A percentile compares a stretch with the other conserved stretches of the same genome.
Evolutionary conservation across 2,797 vertebrate genomes (phyloP).

Genomic region (Labroides dimidiatus): DNA sequence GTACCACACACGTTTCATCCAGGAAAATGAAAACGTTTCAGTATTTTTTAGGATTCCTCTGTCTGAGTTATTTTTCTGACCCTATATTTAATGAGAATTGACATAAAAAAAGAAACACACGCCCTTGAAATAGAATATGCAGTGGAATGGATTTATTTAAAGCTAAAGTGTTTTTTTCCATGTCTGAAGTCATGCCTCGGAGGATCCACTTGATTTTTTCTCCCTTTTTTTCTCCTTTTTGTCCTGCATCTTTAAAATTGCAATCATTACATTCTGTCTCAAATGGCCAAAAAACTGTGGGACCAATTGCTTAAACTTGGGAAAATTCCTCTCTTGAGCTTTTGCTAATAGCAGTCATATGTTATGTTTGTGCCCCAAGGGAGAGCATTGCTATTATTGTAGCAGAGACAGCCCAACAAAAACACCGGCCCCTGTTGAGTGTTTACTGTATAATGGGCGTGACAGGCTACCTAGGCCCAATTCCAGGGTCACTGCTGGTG

Average conservation of each 20-base stretch:
- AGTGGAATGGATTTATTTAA: conserved; percentile 35
- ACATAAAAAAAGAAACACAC: conserved; percentile 63
- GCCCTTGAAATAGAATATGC: conserved; percentile 54
- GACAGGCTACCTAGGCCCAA: conserved; percentile 70
- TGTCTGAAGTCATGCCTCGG: conserved; percentile 34
- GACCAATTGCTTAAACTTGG: conserved; percentile 65
- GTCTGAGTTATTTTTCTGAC: conserved; percentile 29
- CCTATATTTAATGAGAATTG: conserved; percentile 33
- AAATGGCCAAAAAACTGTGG: conserved; percentile 46
- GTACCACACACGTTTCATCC: neutral
- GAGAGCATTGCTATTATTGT: conserved; percentile 68
- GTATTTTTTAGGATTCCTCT: conserved; percentile 21
- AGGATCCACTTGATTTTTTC: conserved; percentile 29
- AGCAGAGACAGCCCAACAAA: conserved; percentile 67
- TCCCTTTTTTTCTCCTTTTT: neutral
- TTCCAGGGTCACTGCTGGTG: conserved; percentile 69
- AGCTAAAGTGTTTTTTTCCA: conserved; percentile 31
- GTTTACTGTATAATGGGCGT: conserved; percentile 75
- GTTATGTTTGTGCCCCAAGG: conserved; percentile 60
- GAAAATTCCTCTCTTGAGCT: conserved; percentile 63
- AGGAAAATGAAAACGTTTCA: neutral
- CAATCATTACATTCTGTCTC: conserved; percentile 57
- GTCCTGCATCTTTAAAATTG: conserved; percentile 34
- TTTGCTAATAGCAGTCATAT: conserved; percentile 71
- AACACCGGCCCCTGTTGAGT: conserved; percentile 67